Evolutionary conservation across 2,888 invertebrate genomes (phyloP).

Genomic region (Latrodectus hesperus): DNA sequence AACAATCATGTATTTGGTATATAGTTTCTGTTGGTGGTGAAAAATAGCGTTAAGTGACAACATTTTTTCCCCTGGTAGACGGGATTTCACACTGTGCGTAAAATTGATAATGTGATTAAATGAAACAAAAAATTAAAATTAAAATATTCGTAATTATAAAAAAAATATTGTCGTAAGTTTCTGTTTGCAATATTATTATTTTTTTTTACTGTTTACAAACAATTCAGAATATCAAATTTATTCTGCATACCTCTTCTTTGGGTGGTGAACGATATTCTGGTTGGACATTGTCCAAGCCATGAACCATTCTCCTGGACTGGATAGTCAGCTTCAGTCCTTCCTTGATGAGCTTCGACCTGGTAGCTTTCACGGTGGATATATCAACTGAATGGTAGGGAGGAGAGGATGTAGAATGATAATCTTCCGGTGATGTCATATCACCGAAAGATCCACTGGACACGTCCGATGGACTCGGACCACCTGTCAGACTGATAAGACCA

Average conservation of each 20-base stretch:
- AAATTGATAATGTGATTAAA: too few species aligned
- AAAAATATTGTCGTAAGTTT: too few species aligned
- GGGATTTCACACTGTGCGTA: too few species aligned
- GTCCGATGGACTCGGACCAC: slow-evolving; percentile 41
- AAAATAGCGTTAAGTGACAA: too few species aligned
- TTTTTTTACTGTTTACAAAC: too few species aligned
- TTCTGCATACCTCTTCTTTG: slow-evolving; percentile 60
- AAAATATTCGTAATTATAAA: too few species aligned
- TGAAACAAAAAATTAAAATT: too few species aligned
- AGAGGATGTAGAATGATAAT: slow-evolving; percentile 62
- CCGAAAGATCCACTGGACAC: slow-evolving; percentile 56
- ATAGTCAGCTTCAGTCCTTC: slow-evolving; percentile 90
- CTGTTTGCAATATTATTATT: too few species aligned
- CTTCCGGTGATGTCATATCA: slow-evolving; percentile 56
- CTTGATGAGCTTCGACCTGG: slow-evolving; percentile 92
- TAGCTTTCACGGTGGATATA: slow-evolving; percentile 81
- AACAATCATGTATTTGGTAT: too few species aligned
- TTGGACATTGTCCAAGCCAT: slow-evolving; percentile 76
- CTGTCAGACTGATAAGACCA: slow-evolving; percentile 54
- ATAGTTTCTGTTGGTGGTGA: too few species aligned
- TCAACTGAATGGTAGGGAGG: slow-evolving; percentile 52
- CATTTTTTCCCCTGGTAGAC: too few species aligned
- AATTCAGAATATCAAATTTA: neutral
- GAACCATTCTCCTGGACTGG: slow-evolving; percentile 87
- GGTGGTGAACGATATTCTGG: slow-evolving; percentile 63